Conservation (phyloP, 2,888 invertebrate genomes). For the Ceraclea dissimilis region DNA sequence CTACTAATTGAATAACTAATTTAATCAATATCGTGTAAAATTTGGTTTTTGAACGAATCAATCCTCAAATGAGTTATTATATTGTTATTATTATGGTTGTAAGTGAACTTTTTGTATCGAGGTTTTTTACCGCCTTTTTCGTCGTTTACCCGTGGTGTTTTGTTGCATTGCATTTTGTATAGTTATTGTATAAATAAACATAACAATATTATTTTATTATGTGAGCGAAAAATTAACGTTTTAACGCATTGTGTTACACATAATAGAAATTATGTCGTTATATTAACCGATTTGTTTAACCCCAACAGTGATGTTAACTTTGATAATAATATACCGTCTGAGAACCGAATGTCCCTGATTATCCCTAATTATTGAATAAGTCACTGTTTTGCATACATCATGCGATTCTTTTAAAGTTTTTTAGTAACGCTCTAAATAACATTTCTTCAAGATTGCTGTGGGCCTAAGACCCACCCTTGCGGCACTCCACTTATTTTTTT, state of each 20-base stretch:
- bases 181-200: too few species aligned
- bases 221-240: conserved; percentile 1
- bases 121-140: neutral
- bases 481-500: too few species aligned
- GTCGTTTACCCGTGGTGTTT: neutral
- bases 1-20: neutral
- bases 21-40: neutral
- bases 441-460: too few species aligned
- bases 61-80: neutral
- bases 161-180: neutral
- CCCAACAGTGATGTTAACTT: neutral
- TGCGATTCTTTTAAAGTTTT: too few species aligned
- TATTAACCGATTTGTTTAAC: neutral
- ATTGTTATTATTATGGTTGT: neutral
- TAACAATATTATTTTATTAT: neutral
- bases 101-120: neutral
- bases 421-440: too few species aligned
- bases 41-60: neutral
- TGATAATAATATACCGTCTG: neutral
- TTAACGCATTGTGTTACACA: neutral
- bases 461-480: too few species aligned
- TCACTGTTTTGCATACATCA: too few species aligned
- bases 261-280: neutral
- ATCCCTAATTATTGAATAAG: too few species aligned
- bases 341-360: too few species aligned